phyloP scores from a whole-genome alignment of 1,140 invertebrate genomes.

The Samia ricini region DNA sequence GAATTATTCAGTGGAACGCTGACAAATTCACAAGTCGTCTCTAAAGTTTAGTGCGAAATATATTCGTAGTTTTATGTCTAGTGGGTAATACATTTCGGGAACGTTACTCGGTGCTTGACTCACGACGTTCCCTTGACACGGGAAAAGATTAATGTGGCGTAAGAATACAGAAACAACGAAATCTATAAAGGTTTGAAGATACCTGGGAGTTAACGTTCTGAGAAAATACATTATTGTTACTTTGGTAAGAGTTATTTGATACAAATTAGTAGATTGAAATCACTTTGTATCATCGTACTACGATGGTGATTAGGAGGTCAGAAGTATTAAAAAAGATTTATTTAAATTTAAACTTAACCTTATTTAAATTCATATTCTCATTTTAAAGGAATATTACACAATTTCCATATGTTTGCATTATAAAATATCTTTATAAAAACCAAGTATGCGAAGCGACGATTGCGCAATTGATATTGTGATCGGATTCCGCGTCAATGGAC shows the following conservation, averaged over 20 bases:
- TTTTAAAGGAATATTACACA: too few species aligned
- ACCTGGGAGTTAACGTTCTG: background rate
- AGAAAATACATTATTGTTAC: constrained; percentile 1
- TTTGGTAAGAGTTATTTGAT: background rate
- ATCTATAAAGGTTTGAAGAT: background rate
- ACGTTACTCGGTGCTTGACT: background rate
- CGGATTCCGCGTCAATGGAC: too few species aligned
- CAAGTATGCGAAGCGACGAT: too few species aligned
- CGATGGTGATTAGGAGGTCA: background rate
- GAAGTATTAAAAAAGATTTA: too few species aligned
- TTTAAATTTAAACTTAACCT: too few species aligned
- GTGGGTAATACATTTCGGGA: background rate
- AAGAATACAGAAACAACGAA: constrained; percentile 1
- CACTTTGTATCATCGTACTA: background rate
- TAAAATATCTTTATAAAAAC: too few species aligned
- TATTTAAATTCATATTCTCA: too few species aligned
- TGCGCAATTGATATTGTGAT: too few species aligned
- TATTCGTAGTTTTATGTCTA: background rate
- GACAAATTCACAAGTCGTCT: background rate
- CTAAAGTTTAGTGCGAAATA: background rate
- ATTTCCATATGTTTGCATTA: too few species aligned
- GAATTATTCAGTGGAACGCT: background rate
- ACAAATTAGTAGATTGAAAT: background rate
- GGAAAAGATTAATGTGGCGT: background rate
- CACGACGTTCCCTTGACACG: constrained; percentile 3